Conservation (phyloP, 2,797 vertebrate genomes). For the Anniella stebbinsi region DNA sequence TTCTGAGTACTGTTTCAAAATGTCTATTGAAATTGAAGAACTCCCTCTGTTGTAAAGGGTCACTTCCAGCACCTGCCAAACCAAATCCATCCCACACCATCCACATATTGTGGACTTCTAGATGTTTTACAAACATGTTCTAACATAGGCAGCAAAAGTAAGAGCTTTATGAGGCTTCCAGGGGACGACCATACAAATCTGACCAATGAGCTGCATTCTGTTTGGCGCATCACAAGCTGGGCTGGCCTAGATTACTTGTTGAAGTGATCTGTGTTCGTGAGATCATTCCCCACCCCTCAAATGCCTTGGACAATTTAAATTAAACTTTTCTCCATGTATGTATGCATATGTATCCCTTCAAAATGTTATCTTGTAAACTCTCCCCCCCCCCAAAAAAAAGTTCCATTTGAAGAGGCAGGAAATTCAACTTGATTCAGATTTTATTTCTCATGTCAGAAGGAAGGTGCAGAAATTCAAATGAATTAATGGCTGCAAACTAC, state of each 20-base stretch:
- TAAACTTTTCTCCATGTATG: not conserved
- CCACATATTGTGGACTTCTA: not conserved
- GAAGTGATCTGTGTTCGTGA: not conserved
- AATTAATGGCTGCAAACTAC: not conserved
- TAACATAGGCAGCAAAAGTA: not conserved
- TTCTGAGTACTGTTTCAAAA: slow-evolving; percentile 37
- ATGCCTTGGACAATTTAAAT: not conserved
- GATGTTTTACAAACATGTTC: not conserved
- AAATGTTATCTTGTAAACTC: not conserved
- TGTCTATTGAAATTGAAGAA: not conserved
- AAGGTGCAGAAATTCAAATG: not conserved
- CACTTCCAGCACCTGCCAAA: not conserved
- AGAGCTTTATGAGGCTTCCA: not conserved
- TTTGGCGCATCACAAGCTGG: not conserved
- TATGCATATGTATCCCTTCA: not conserved
- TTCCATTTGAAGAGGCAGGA: not conserved
- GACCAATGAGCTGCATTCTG: not conserved
- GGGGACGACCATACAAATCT: no score
- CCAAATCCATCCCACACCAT: not conserved
- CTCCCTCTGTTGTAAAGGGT: not conserved
- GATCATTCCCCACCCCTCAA: no score
- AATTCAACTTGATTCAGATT: not conserved
- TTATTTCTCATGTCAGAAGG: not conserved
- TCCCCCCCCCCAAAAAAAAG: no score
- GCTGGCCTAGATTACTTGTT: not conserved